Percentiles rank a stretch among this genome's conserved stretches.
phyloP scores from a whole-genome alignment of 2,888 invertebrate species.

The Pristionchus entomophagus region DNA sequence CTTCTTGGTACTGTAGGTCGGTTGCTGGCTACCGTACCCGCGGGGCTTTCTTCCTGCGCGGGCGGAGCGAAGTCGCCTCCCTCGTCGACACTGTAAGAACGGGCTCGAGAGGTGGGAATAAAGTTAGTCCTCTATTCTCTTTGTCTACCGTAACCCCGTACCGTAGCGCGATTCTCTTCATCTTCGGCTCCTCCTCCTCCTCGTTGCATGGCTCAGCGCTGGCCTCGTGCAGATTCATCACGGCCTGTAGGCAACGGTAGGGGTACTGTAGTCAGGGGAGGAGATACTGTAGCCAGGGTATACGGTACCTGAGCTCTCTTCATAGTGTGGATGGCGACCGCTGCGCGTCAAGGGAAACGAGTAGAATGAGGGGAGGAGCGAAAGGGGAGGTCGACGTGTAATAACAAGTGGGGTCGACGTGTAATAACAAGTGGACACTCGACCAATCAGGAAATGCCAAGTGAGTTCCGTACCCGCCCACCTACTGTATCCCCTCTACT shows the following conservation, averaged over 20 bases:
- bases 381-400: background rate
- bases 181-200: slow-evolving; percentile 2
- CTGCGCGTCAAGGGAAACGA: background rate
- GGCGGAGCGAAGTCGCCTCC: slow-evolving; percentile 14
- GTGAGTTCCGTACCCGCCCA: too few species aligned
- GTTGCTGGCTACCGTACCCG: background rate
- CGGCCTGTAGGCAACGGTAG: slow-evolving; percentile 12
- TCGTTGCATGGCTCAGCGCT: background rate
- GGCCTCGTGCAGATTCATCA: background rate
- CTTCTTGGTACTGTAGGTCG: too few species aligned
- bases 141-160: background rate
- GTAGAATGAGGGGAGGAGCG: background rate
- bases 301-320: slow-evolving; percentile 13
- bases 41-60: background rate
- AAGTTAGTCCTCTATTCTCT: background rate
- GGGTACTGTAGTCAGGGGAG: background rate
- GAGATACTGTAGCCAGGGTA: background rate
- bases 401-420: too few species aligned
- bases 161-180: slow-evolving; percentile 26
- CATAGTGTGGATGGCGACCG: background rate
- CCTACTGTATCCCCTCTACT: too few species aligned
- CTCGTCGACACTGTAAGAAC: background rate
- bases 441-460: too few species aligned
- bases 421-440: too few species aligned
- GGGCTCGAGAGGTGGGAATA: background rate